Evolutionary conservation across 2,113 vertebrate genomes (phyloP).

Genomic region (Callocephalon fimbriatum): DNA sequence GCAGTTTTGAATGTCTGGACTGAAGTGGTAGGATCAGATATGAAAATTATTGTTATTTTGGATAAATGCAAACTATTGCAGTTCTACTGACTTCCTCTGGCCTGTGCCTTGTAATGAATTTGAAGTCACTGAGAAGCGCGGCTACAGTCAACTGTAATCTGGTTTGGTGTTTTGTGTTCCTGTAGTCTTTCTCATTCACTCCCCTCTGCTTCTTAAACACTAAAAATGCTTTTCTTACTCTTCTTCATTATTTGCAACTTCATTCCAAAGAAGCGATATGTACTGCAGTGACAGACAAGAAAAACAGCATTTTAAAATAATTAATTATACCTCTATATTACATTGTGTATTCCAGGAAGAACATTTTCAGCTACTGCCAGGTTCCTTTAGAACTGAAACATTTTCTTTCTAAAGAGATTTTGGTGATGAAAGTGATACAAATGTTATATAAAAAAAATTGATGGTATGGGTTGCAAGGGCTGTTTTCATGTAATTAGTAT

Average conservation of each 20-base stretch:
- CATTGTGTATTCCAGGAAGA: neutral
- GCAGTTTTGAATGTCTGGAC: neutral
- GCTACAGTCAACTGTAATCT: neutral
- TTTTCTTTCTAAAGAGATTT: neutral
- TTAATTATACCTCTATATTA: neutral
- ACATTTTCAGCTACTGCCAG: neutral
- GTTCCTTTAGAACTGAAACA: neutral
- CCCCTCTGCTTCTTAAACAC: neutral
- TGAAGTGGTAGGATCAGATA: neutral
- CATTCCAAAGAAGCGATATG: neutral
- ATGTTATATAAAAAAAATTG: neutral
- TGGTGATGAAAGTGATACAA: neutral
- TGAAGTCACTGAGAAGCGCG: neutral
- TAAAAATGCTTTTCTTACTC: neutral
- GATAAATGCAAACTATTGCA: neutral
- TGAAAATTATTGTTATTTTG: neutral
- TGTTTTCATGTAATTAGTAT: neutral
- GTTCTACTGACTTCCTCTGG: neutral
- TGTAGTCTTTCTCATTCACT: no score
- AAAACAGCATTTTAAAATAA: neutral
- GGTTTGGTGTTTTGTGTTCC: neutral
- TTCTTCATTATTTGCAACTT: neutral
- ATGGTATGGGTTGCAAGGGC: neutral
- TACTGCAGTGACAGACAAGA: neutral
- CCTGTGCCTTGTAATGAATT: neutral